Conservation (phyloP, 2,888 invertebrate genomes). For the Phymatocera aterrima region DNA sequence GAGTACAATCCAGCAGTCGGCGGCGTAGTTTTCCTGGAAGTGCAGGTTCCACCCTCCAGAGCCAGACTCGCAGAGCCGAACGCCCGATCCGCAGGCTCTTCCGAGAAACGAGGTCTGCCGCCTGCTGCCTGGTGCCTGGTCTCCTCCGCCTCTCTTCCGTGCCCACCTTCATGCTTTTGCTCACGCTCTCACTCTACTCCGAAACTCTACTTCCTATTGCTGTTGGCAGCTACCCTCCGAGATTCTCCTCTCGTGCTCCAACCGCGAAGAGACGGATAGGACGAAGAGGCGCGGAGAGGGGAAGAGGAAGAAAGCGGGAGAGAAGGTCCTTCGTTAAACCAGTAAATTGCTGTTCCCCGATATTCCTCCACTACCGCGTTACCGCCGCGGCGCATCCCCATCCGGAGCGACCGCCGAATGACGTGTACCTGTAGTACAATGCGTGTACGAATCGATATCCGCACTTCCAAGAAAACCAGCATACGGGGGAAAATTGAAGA, state of each 20-base stretch:
- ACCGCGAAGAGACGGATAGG: too few species aligned
- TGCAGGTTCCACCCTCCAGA: slow-evolving; percentile 38
- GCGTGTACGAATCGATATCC: too few species aligned
- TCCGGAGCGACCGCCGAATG: too few species aligned
- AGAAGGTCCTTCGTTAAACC: slow-evolving; percentile 22
- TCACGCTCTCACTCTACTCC: background rate
- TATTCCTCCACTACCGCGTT: background rate
- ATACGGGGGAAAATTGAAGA: too few species aligned
- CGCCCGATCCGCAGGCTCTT: slow-evolving; percentile 35
- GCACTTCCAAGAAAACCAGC: too few species aligned
- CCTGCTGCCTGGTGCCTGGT: too few species aligned
- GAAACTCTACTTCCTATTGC: background rate
- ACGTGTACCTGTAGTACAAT: too few species aligned
- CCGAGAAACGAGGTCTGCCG: too few species aligned
- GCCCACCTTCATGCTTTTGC: background rate
- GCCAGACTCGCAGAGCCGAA: background rate
- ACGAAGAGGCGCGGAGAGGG: too few species aligned
- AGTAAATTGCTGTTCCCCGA: slow-evolving; percentile 30
- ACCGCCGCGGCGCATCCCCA: too few species aligned
- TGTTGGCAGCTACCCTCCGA: slow-evolving; percentile 23
- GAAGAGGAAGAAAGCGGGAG: too few species aligned
- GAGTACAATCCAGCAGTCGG: slow-evolving; percentile 30
- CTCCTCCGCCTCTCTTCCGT: slow-evolving; percentile 2
- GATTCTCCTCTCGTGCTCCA: too few species aligned
- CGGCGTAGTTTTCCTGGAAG: slow-evolving; percentile 38